Evolutionary conservation across 2,113 vertebrate genomes (phyloP), one percentile per base, ranked within the genome.

Genomic region (Gorsachius goisagi): DNA sequence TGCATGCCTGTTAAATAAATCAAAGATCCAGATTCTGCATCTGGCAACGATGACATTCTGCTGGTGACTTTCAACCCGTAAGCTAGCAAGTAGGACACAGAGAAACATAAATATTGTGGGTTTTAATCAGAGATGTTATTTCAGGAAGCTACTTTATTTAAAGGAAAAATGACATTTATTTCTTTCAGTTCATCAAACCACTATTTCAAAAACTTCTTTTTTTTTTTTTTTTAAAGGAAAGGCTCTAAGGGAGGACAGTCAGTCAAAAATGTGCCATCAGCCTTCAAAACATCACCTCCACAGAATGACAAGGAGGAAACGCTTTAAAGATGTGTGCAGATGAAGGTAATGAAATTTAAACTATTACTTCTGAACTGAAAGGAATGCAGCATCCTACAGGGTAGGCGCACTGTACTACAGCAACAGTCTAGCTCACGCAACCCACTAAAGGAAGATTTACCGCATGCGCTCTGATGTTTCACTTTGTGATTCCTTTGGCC

Each of bases 1-100:
- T 93, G 68, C 28, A 27, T 56, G 33, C 89, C 95, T 94, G 64
- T 93, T 68, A 75, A 84, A 90, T 94, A 89, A 88, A 81, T 90
- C 64, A 81, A 90, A 82, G 41, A 85, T 87, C 78, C 96, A 96
- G 92, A 83, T 88, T 90, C 66, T 88, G 68, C 71, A 50, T 91
- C 28, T 80, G 78, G 78, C 79, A 93, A 28, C 47, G 26, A 77
- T 63, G 67, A 77, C 59, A 77, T 85, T 91, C 55, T 73, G 9
- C 35, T 89, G 26, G 9, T 85, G 66, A 50, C n/a, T 93, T 91
- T 77, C 63, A 79, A 56, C 12, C 23, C 0, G 0, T 50, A n/a
- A 77, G 23, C 37, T 50, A 7, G 4, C 28, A 28, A 74, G 78
- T 16, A 59, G 55, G 37, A 71, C 71, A 83, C 8, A 47, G n/a